Percentiles rank a stretch among this genome's conserved stretches.
Evolutionary conservation across 2,888 invertebrate genomes (phyloP).

Genomic region (Myopa tessellatipennis): DNA sequence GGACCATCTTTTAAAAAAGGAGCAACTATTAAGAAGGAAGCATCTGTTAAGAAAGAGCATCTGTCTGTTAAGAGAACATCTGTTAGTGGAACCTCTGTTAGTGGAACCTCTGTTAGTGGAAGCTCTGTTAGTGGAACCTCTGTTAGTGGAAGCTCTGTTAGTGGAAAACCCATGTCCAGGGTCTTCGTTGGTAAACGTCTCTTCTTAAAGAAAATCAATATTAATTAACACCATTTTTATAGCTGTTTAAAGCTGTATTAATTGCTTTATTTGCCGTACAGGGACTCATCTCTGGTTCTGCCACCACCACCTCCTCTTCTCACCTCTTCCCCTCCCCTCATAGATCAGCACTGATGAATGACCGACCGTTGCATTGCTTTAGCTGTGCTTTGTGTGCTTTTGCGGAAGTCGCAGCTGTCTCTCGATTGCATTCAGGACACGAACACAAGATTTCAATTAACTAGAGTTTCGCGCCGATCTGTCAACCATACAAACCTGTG

Average conservation of each 20-base stretch:
- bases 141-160: no score
- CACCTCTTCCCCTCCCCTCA: not conserved
- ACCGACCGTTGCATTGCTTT: not conserved
- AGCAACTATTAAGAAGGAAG: not conserved
- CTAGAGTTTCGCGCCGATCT: not conserved
- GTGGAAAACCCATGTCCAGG: no score
- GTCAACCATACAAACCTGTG: not conserved
- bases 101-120: not conserved
- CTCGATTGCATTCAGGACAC: not conserved
- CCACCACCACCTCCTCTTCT: not conserved
- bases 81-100: not conserved
- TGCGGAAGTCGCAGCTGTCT: not conserved
- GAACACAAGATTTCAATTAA: slow-evolving; percentile 25
- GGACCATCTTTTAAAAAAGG: not conserved
- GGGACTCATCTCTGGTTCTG: not conserved
- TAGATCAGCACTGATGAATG: not conserved
- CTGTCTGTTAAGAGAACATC: not conserved
- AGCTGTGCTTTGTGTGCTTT: not conserved
- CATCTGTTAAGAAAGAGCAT: not conserved
- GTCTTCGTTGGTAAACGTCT: no score
- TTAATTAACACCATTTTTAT: no score
- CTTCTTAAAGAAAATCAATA: no score
- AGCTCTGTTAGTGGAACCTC: no score
- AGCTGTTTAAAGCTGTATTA: not conserved
- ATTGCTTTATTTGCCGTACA: not conserved